Base-by-base conservation (phyloP, 2,888 invertebrate genomes). In the Melinopterus prodromus region DNA sequence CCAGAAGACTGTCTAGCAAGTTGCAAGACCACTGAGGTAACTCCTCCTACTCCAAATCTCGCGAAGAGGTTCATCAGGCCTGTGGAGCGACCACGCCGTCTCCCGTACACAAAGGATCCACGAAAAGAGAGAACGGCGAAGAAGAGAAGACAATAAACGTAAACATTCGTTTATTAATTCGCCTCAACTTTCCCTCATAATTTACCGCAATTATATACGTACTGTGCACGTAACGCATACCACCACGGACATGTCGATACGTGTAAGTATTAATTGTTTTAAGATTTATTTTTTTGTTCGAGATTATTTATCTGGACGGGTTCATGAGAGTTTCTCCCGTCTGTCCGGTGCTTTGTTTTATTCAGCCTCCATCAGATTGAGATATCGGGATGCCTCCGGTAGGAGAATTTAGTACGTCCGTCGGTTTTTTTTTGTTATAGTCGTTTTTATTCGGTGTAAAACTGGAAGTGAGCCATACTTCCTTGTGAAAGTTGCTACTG, bases 41-140 rank as follows among this genome's bases (percentile, higher is more conserved):
- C 74, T 74, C 74, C 74, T 74, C 74, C 74, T 74, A 74, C 74
- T 74, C 74, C 35, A 74, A 74, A 74, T 74, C 74, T 35, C 74
- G 74, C 74, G 74, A 74, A 74, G 74, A 74, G 37, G 74, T 26
- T n/a, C 36, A 74, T 36, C 74, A 53, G 53, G 26, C 26, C 26
- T 26, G 26, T 26, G 26, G 26, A 26, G 2, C 26, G 26, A 53
- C 53, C 53, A 53, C 53, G 53, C 53, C 53, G 53, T 53, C 53
- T 53, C 53, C 9, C 7, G 53, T 53, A 53, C 53, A 53, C 53
- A 53, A 53, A 53, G 53, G 53, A 53, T 53, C 53, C 53, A 53
- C 53, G 9, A 74, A 74, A 37, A 74, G 71, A 16, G 16, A 35
- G 74, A 71, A 71, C n/a, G 16, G 15, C 74, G 35, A 74, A 74